phyloP scores from a whole-genome alignment of 2,888 invertebrate genomes.

The Rhabditoides inermis region DNA sequence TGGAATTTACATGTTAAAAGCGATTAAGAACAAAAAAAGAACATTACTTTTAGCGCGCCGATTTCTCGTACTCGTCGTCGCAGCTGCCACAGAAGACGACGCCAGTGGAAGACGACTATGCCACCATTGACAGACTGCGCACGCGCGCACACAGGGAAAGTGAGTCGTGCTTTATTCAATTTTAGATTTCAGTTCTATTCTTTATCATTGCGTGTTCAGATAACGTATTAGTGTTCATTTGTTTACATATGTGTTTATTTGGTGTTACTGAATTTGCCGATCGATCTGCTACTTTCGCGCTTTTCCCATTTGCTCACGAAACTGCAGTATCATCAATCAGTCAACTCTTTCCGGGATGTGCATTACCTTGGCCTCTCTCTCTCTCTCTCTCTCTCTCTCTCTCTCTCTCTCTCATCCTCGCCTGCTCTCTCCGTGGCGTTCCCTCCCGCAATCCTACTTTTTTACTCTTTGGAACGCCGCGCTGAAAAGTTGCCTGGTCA shows the following conservation, averaged over 20 bases:
- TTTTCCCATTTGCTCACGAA: neutral
- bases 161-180: too few species aligned
- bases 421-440: neutral
- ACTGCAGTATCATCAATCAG: neutral
- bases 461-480: slow-evolving; percentile 2
- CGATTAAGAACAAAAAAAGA: too few species aligned
- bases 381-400: neutral
- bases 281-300: neutral
- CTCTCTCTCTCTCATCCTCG: slow-evolving; percentile 4
- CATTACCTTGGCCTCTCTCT: neutral
- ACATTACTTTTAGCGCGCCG: too few species aligned
- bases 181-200: too few species aligned
- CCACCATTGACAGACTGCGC: slow-evolving; percentile 30
- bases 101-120: slow-evolving; percentile 34
- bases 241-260: too few species aligned
- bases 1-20: too few species aligned
- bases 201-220: too few species aligned
- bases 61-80: too few species aligned
- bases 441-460: neutral
- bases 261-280: too few species aligned
- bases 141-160: slow-evolving; percentile 32
- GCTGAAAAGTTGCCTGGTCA: too few species aligned
- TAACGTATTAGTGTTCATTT: too few species aligned
- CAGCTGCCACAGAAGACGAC: too few species aligned
- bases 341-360: neutral